Base-by-base conservation (phyloP, 2,888 invertebrate species). In the Luperina testacea region DNA sequence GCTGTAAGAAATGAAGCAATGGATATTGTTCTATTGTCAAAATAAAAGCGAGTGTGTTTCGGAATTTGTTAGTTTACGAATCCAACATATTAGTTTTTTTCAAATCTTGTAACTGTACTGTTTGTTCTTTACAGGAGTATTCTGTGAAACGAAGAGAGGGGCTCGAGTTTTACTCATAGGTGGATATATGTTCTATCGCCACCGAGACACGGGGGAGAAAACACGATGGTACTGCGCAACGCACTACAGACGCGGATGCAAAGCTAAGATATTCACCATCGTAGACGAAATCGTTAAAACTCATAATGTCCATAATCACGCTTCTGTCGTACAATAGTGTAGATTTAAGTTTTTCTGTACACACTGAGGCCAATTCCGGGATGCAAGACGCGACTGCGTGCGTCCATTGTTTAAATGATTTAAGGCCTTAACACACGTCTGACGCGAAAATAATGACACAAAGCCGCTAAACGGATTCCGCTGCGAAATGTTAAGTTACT, bases 161-260 rank as follows among this genome's bases (percentile, higher is more conserved):
- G 80, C 81, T 38, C 63, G 80, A 24, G 72, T 78, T 42, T 64
- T 78, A 17, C 3, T 78, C 1, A 38, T 80, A 7, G 63, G 24
- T 24, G 78, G 78, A 6, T 78, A 17, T 2, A 78, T 64, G 81
- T 78, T 78, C 24, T 78, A 78, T 64, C 80, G 78, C 5, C 78
- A 78, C 13, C 72, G 80, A 24, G 57, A 80, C 4, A 64, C 72
- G 2, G 32, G 78, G 3, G 7, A 48, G 32, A 78, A 78, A 2
- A 78, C 80, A 5, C 53, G 78, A 4, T 78, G 78, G 78, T 78
- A 78, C 64, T 78, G 78, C 51, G 78, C 78, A 4, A 80, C 78
- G 7, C 80, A 78, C 80, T 78, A 78, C 51, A 70, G 51, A 80
- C 51, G 1, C 6, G 78, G 78, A 0, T 78, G 78, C 7, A 78